A percentile compares a stretch with the other conserved stretches of the same genome.
These are phyloP conservation scores for Chroicocephalus ridibundus DNA, from an alignment of 2,113 vertebrate genomes.

Conservation along the genomic window DNA sequence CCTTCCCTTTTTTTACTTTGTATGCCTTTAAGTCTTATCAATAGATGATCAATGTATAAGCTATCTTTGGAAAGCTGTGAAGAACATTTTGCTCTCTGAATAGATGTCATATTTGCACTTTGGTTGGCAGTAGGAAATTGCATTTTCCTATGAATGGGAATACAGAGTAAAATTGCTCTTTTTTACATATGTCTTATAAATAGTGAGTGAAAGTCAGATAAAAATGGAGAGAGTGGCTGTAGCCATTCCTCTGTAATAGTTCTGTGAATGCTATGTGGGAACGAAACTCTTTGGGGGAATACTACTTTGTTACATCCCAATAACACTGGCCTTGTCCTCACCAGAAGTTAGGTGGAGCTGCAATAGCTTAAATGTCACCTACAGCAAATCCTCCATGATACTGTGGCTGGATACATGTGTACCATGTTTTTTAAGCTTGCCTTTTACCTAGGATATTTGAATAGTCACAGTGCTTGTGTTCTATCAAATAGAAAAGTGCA, in stretches of 20 bases:
- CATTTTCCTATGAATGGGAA: neutral
- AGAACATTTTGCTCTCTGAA: neutral
- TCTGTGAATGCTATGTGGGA: neutral
- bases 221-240: neutral
- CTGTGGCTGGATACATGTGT: neutral
- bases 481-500: neutral
- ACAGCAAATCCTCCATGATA: neutral
- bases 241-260: neutral
- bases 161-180: neutral
- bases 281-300: neutral
- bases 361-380: neutral
- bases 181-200: neutral
- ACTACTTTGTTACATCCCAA: neutral
- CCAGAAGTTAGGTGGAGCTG: neutral
- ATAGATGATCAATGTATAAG: neutral
- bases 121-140: neutral
- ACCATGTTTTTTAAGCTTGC: neutral
- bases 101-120: neutral
- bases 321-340: neutral
- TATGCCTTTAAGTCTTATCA: neutral
- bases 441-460: neutral
- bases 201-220: neutral
- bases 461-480: neutral
- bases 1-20: neutral
- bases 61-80: neutral